Evolutionary conservation across 2,888 invertebrate genomes (phyloP).

Genomic region (Lasioglossum oenotherae): DNA sequence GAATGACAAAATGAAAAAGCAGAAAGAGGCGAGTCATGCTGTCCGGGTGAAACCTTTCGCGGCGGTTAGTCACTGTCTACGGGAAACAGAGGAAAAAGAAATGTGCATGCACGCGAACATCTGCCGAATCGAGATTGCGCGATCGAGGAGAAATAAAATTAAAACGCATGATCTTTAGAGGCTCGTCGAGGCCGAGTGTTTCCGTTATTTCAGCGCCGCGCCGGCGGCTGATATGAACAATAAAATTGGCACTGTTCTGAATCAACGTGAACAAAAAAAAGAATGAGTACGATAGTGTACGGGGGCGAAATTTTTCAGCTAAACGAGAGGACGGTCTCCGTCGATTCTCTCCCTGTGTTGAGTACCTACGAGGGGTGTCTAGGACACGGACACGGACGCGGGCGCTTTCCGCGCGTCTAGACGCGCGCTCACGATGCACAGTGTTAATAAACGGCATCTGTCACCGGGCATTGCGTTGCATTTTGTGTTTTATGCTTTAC

Average conservation of each 20-base stretch:
- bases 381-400: background rate
- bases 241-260: constrained; percentile 49
- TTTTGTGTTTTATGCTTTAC: constrained; percentile 82
- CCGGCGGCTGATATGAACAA: constrained; percentile 58
- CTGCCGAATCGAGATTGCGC: constrained; percentile 22
- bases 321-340: constrained; percentile 35
- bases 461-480: constrained; percentile 81
- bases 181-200: constrained; percentile 25
- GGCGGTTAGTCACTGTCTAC: constrained; percentile 22
- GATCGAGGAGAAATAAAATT: constrained; percentile 42
- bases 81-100: constrained; percentile 10
- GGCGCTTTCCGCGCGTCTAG: background rate
- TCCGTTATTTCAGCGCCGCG: constrained; percentile 27
- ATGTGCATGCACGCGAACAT: background rate
- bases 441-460: constrained; percentile 84
- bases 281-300: background rate
- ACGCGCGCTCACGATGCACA: constrained; percentile 52
- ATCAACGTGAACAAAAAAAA: constrained; percentile 5
- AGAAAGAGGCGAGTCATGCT: constrained; percentile 37
- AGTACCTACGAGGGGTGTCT: constrained; percentile 1
- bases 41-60: constrained; percentile 18
- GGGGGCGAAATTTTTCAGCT: constrained; percentile 45
- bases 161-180: constrained; percentile 50
- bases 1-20: constrained; percentile 8
- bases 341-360: background rate